Percentiles rank a stretch among this genome's conserved stretches.
Conservation (phyloP, 2,888 invertebrate genomes). For the Pandemis cinnamomeana region DNA sequence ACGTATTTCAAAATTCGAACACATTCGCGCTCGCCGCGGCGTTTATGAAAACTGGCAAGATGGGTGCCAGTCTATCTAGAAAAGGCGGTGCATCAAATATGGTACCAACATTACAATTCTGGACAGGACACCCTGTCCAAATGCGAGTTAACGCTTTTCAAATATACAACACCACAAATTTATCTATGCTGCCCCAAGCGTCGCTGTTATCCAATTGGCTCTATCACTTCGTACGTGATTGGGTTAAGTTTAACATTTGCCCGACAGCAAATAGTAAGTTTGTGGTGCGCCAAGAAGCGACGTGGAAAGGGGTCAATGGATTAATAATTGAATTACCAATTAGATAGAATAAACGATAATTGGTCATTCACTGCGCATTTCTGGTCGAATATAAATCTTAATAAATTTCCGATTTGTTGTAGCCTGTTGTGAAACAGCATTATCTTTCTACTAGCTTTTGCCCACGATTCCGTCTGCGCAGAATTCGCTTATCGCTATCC, state of each 20-base stretch:
- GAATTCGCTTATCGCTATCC: too few species aligned
- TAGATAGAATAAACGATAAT: constrained; percentile 44
- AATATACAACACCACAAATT: constrained; percentile 34
- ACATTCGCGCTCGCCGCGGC: constrained; percentile 62
- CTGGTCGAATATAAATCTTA: constrained; percentile 33
- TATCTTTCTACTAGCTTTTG: too few species aligned
- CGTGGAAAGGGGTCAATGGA: constrained; percentile 67
- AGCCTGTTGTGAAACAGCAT: constrained; percentile 5
- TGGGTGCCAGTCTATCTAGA: constrained; percentile 54
- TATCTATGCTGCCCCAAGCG: not conserved
- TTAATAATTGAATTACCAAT: constrained; percentile 66
- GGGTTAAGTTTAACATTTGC: constrained; percentile 1
- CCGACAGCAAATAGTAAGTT: constrained; percentile 5
- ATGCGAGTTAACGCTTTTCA: constrained; percentile 39
- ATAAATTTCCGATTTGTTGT: constrained; percentile 24
- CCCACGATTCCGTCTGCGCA: too few species aligned
- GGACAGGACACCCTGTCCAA: constrained; percentile 53
- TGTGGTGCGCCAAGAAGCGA: constrained; percentile 47
- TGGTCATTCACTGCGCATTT: constrained; percentile 30
- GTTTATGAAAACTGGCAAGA: constrained; percentile 56
- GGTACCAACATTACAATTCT: constrained; percentile 63
- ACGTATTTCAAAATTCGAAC: constrained; percentile 52
- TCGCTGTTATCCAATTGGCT: not conserved
- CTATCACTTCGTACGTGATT: not conserved
- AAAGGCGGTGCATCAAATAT: constrained; percentile 62